These are phyloP conservation scores for Xylota sylvarum DNA, from an alignment of 2,888 invertebrate genomes.

Conservation along the genomic window DNA sequence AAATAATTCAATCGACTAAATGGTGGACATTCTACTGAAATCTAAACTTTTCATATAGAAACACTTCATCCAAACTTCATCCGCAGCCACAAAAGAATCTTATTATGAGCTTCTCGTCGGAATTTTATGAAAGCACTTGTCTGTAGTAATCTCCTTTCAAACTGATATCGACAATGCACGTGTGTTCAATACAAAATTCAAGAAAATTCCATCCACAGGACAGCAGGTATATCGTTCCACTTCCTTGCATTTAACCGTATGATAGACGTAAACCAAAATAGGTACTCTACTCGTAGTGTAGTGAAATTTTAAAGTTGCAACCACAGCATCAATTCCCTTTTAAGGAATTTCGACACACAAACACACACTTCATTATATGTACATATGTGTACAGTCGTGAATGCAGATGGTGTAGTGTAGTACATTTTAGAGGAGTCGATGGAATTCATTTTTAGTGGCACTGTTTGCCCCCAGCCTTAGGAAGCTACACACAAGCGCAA, in stretches of 20 bases:
- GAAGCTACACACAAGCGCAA: constrained; percentile 34
- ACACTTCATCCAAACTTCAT: background rate
- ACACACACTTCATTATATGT: background rate
- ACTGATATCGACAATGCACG: background rate
- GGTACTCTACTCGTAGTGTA: background rate
- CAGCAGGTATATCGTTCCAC: too few relatives aligned
- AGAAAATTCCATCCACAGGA: background rate
- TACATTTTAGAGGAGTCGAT: constrained; percentile 5
- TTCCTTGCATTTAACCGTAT: background rate
- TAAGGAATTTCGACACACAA: background rate
- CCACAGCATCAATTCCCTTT: background rate
- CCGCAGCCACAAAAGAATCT: background rate
- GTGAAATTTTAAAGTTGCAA: constrained; percentile 6
- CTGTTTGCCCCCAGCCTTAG: constrained; percentile 27
- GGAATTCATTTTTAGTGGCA: constrained; percentile 15
- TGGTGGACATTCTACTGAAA: too few relatives aligned
- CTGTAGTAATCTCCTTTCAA: background rate
- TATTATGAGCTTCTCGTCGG: constrained; percentile 4
- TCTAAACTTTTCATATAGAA: too few relatives aligned
- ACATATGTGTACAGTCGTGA: background rate
- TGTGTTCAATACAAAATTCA: background rate
- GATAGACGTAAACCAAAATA: background rate
- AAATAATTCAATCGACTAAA: too few relatives aligned
- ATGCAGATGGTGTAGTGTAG: too few relatives aligned
- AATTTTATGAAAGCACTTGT: background rate